These are phyloP conservation scores for Stegastes partitus DNA, from an alignment of 2,113 vertebrate genomes.

Conservation along the genomic window DNA sequence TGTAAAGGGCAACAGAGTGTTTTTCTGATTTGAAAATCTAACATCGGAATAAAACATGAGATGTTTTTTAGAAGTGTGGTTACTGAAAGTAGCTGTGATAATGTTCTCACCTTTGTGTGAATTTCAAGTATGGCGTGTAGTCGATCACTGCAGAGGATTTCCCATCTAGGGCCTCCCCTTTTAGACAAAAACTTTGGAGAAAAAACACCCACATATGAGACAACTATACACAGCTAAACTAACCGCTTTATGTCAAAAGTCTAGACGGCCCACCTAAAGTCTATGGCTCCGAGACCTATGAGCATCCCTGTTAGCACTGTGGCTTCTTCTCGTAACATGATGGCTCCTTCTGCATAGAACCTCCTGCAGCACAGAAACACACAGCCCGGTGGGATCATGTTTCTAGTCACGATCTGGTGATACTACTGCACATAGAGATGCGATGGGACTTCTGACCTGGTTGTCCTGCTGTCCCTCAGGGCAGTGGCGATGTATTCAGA, in stretches of 20 bases:
- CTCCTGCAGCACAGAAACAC: constrained; percentile 80
- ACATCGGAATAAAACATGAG: too few relatives aligned
- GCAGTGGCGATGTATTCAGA: constrained; percentile 97
- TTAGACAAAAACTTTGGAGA: constrained; percentile 92
- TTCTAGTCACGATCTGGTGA: not conserved
- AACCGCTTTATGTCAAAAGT: not conserved
- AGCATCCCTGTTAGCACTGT: constrained; percentile 95
- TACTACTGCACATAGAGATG: not conserved
- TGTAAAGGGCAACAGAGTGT: too few relatives aligned
- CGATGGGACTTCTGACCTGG: constrained; percentile 84
- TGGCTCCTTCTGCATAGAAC: constrained; percentile 94
- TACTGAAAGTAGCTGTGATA: too few relatives aligned
- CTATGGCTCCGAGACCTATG: constrained; percentile 95
- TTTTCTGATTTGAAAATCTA: too few relatives aligned
- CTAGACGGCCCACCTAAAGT: constrained; percentile 89
- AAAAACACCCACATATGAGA: not conserved
- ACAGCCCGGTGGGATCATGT: constrained; percentile 2
- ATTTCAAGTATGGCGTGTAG: constrained; percentile 97
- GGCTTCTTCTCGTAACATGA: constrained; percentile 95
- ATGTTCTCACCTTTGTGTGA: constrained; percentile 91
- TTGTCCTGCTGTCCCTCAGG: constrained; percentile 92
- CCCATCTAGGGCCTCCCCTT: constrained; percentile 94
- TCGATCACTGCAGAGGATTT: constrained; percentile 94
- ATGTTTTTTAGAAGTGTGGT: not conserved
- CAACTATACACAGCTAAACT: not conserved